phyloP scores from a whole-genome alignment of 2,797 vertebrate genomes.

The Rhinella marina region DNA sequence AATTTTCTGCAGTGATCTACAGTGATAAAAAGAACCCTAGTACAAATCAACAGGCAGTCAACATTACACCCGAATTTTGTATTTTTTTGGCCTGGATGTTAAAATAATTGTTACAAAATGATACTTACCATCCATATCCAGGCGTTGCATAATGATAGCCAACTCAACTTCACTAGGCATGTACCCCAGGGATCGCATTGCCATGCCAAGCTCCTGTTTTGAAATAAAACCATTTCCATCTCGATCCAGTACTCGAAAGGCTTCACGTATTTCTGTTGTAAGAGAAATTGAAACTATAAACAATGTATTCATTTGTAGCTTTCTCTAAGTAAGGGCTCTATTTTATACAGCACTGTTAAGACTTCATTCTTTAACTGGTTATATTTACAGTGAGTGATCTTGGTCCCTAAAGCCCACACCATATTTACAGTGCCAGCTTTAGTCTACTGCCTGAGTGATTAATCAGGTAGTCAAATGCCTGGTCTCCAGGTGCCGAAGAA shows the following conservation, averaged over 20 bases:
- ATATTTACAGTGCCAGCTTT: no score
- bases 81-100: neutral
- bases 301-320: neutral
- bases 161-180: conserved; percentile 95
- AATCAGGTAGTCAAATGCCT: no score
- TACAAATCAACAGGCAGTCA: neutral
- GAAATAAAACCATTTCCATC: conserved; percentile 95
- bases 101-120: neutral
- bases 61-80: neutral
- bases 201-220: conserved; percentile 96
- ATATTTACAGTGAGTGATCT: no score
- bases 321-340: neutral
- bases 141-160: conserved; percentile 94
- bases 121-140: conserved; percentile 93
- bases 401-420: no score
- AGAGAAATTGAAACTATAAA: conserved; percentile 57
- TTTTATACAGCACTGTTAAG: neutral
- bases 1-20: no score
- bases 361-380: neutral
- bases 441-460: no score
- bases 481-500: no score
- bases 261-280: conserved; percentile 89
- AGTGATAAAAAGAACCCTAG: neutral
- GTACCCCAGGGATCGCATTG: conserved; percentile 93
- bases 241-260: conserved; percentile 89